A percentile compares a stretch with the other conserved stretches of the same genome.
Conservation (phyloP, 2,797 vertebrate genomes). For the Carcharodon carcharias region DNA sequence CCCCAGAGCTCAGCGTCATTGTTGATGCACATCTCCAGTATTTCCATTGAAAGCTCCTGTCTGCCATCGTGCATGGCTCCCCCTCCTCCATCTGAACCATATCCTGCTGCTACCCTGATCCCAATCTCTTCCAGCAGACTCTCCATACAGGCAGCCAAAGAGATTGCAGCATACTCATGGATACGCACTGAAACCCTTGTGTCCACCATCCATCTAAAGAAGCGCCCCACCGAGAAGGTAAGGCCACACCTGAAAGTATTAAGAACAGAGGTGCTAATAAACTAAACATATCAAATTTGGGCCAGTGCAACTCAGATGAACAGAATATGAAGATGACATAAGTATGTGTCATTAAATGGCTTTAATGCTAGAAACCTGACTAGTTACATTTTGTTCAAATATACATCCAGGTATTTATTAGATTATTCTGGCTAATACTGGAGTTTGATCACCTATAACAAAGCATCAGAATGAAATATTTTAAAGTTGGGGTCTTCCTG, state of each 20-base stretch:
- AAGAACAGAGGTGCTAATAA: not conserved
- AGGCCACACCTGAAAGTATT: conserved; percentile 68
- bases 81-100: conserved; percentile 64
- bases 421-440: not conserved
- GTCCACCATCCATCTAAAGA: conserved; percentile 99
- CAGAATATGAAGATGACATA: not conserved
- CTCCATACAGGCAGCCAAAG: conserved; percentile 81
- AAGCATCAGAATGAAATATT: not conserved
- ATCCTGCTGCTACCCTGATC: conserved; percentile 68
- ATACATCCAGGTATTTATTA: not conserved
- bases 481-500: not conserved
- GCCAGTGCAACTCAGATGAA: not conserved
- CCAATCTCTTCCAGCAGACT: conserved; percentile 85
- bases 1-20: conserved; percentile 97
- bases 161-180: conserved; percentile 90
- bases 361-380: not conserved
- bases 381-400: not conserved
- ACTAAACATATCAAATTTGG: not conserved
- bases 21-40: conserved; percentile 83
- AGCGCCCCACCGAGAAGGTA: conserved; percentile 82
- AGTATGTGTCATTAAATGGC: not conserved
- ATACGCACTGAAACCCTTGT: conserved; percentile 90
- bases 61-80: conserved; percentile 40
- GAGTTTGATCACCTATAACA: not conserved
- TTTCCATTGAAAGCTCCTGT: conserved; percentile 66